These are phyloP conservation scores for Calliphora vicina DNA, from an alignment of 1,140 invertebrate genomes.

Conservation along the genomic window DNA sequence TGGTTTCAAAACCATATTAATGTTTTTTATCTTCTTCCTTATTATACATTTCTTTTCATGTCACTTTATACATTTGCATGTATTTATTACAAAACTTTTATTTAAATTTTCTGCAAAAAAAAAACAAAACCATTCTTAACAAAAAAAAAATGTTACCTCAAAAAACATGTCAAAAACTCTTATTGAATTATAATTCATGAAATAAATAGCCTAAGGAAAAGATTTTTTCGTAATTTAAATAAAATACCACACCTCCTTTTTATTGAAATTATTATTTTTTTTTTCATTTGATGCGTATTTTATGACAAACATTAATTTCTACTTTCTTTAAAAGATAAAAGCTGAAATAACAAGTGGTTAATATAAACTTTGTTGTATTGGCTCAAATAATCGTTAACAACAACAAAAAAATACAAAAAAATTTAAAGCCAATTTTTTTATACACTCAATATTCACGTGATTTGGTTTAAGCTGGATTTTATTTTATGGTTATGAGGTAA, in stretches of 20 bases:
- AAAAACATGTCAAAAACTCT: not conserved
- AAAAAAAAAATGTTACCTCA: no score
- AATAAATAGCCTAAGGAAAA: not conserved
- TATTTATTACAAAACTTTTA: not conserved
- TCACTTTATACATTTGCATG: not conserved
- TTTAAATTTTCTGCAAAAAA: not conserved
- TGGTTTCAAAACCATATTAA: not conserved
- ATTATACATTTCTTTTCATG: not conserved
- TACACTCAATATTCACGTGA: constrained; percentile 12
- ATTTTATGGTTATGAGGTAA: not conserved
- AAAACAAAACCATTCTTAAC: no score
- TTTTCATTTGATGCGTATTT: not conserved
- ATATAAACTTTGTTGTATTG: not conserved
- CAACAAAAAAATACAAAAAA: not conserved
- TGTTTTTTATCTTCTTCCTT: not conserved
- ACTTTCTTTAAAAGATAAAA: not conserved
- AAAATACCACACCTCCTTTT: constrained; percentile 6
- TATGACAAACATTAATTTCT: constrained; percentile 14
- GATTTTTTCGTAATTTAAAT: not conserved
- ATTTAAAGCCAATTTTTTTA: not conserved
- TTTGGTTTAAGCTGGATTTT: not conserved
- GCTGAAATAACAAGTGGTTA: not conserved
- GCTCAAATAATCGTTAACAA: not conserved
- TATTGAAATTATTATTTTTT: not conserved
- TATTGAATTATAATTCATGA: not conserved